Conservation (phyloP, 2,797 vertebrate species). For the Amblyraja radiata region DNA sequence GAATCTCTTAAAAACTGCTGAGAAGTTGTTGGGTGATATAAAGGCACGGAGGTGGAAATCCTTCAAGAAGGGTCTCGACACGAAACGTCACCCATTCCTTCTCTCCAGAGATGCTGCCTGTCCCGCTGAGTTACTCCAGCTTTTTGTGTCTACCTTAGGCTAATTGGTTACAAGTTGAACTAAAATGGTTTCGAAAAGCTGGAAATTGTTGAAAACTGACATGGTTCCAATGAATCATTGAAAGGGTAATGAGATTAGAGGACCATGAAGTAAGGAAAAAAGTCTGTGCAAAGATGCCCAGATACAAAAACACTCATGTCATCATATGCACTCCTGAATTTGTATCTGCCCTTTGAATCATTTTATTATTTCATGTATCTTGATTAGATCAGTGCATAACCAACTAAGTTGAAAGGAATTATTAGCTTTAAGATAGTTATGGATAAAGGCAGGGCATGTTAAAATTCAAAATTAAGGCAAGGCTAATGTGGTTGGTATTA, state of each 20-base stretch:
- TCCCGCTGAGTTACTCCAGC: too few species aligned
- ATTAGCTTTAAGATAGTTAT: too few species aligned
- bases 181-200: background rate
- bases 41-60: background rate
- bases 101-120: too few species aligned
- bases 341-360: background rate
- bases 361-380: background rate
- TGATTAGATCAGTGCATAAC: background rate
- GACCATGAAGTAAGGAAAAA: background rate
- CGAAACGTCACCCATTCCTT: too few species aligned
- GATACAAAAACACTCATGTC: too few species aligned
- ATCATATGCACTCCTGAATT: background rate
- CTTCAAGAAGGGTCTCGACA: too few species aligned
- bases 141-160: too few species aligned
- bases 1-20: background rate
- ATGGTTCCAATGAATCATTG: background rate
- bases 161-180: background rate
- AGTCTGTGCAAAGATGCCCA: background rate
- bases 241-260: background rate
- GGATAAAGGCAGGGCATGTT: too few species aligned
- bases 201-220: background rate
- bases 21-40: background rate
- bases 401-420: too few species aligned
- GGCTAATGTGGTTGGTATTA: too few species aligned
- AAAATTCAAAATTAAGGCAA: too few species aligned